phyloP scores from a whole-genome alignment of 1,140 invertebrate genomes.

The Drosophila varians region DNA sequence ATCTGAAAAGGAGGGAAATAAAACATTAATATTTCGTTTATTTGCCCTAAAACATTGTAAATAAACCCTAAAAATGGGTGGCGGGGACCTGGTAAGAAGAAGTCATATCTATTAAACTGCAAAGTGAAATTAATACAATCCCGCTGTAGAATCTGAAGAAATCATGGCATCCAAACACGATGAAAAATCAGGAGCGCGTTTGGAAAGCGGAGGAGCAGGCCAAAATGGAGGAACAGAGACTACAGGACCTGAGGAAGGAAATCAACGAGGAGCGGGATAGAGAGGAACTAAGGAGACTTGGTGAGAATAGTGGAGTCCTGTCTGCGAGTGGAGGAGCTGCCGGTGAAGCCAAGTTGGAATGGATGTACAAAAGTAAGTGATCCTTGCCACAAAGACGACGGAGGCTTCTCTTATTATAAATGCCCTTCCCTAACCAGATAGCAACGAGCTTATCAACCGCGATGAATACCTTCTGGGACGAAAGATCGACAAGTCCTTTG shows the following conservation, averaged over 20 bases:
- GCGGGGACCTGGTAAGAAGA: conserved; percentile 86
- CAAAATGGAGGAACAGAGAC: conserved; percentile 87
- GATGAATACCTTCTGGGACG: conserved; percentile 96
- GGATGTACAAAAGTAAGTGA: conserved; percentile 93
- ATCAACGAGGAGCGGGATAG: conserved; percentile 87
- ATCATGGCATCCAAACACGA: conserved; percentile 91
- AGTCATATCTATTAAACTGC: background rate
- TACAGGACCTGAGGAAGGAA: conserved; percentile 88
- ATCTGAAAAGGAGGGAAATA: conserved; percentile 40
- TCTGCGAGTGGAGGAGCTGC: conserved; percentile 83
- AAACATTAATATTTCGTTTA: conserved; percentile 17
- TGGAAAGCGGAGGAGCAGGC: conserved; percentile 92
- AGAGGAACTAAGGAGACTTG: conserved; percentile 87
- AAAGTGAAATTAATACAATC: background rate
- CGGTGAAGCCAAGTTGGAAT: conserved; percentile 90
- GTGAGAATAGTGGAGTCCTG: conserved; percentile 85
- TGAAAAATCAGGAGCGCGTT: conserved; percentile 91
- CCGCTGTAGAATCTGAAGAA: conserved; percentile 89
- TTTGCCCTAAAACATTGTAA: background rate
- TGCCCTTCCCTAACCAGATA: conserved; percentile 36
- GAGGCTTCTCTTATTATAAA: too few relatives aligned
- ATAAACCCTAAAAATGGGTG: conserved; percentile 82
- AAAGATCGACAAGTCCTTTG: conserved; percentile 93
- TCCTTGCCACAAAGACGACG: too few relatives aligned
- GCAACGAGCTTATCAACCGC: conserved; percentile 85